These are phyloP conservation scores for Drosophila putrida DNA, from an alignment of 2,888 invertebrate genomes.

Conservation along the genomic window DNA sequence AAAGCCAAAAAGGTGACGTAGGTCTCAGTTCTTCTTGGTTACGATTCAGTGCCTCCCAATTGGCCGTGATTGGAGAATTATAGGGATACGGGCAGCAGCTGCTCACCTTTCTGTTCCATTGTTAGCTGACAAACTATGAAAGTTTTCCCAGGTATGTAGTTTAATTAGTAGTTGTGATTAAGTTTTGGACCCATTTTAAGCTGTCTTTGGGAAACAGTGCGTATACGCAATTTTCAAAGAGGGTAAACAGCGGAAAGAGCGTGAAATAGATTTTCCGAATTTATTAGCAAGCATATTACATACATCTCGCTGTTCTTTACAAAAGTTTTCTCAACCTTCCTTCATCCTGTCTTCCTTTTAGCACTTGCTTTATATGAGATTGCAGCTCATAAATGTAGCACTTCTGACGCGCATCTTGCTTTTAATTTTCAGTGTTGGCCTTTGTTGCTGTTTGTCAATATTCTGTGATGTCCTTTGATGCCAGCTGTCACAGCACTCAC, in stretches of 20 bases:
- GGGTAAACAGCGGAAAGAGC: neutral
- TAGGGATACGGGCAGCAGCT: slow-evolving; percentile 1
- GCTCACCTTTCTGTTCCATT: neutral
- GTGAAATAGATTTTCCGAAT: neutral
- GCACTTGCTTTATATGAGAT: slow-evolving; percentile 8
- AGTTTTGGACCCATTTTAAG: neutral
- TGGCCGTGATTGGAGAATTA: slow-evolving; percentile 11
- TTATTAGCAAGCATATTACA: slow-evolving; percentile 3
- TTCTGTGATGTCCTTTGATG: slow-evolving; percentile 55
- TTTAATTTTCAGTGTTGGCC: slow-evolving; percentile 2
- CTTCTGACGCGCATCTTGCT: neutral
- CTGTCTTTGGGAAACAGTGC: neutral
- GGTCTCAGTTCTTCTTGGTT: slow-evolving; percentile 16
- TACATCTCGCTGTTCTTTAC: neutral
- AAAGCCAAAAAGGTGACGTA: slow-evolving; percentile 29
- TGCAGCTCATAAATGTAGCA: slow-evolving; percentile 33
- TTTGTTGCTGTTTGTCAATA: slow-evolving; percentile 45
- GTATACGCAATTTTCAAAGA: slow-evolving; percentile 17
- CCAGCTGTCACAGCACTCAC: slow-evolving; percentile 55
- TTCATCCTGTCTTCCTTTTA: too few species aligned
- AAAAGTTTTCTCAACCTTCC: neutral
- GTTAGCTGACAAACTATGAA: slow-evolving; percentile 1
- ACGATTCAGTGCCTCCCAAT: slow-evolving; percentile 28
- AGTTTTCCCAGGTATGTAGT: neutral
- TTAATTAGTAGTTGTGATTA: slow-evolving; percentile 31